phyloP scores from a whole-genome alignment of 2,888 invertebrate genomes.

The Tetropium fuscum region DNA sequence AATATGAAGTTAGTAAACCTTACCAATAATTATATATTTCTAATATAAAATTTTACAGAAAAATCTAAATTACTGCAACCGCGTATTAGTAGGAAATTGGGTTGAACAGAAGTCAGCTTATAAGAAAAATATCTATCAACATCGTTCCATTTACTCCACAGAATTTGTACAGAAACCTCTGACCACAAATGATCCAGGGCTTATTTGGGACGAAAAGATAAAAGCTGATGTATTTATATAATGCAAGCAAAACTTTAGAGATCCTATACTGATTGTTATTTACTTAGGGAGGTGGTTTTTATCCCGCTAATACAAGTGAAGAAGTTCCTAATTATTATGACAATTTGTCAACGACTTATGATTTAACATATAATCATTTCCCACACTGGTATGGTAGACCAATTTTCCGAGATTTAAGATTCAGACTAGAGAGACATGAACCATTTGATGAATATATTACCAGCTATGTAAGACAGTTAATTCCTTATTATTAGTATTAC shows the following conservation, averaged over 20 bases:
- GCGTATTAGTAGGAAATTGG: conserved; percentile 52
- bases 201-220: conserved; percentile 35
- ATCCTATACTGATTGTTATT: not conserved
- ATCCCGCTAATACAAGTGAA: conserved; percentile 65
- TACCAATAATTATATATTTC: not conserved
- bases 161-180: conserved; percentile 36
- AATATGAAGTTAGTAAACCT: conserved; percentile 12
- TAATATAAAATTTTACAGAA: conserved; percentile 37
- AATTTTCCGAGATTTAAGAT: conserved; percentile 65
- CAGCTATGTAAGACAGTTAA: conserved; percentile 37
- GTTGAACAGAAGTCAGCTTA: conserved; percentile 43
- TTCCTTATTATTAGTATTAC: no score
- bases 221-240: conserved; percentile 24
- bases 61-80: conserved; percentile 38
- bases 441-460: conserved; percentile 54
- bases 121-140: conserved; percentile 38
- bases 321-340: conserved; percentile 66
- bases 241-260: conserved; percentile 1
- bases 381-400: conserved; percentile 65
- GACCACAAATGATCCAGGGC: conserved; percentile 21
- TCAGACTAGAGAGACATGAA: conserved; percentile 66
- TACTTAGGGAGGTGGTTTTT: conserved; percentile 64
- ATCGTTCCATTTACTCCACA: conserved; percentile 40
- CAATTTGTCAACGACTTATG: conserved; percentile 68
- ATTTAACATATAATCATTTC: conserved; percentile 69